Percentiles rank a stretch among this genome's conserved stretches.
phyloP scores from a whole-genome alignment of 2,113 vertebrate species.

The Gobio gobio region DNA sequence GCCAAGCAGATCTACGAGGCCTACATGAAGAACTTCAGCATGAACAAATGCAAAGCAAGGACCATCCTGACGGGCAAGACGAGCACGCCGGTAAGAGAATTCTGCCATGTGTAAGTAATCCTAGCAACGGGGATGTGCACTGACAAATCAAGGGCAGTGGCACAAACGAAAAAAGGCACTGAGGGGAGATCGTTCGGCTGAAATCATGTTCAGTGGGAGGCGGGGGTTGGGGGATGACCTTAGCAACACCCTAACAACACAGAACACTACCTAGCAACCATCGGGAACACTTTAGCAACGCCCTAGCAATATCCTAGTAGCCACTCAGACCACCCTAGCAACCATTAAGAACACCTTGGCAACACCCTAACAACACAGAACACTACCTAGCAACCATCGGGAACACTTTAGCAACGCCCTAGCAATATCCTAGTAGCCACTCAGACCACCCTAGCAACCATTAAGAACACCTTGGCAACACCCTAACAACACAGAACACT shows the following conservation, averaged over 20 bases:
- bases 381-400: background rate
- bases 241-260: no score
- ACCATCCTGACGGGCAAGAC: conserved; percentile 94
- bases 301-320: no score
- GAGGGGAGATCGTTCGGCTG: no score
- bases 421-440: background rate
- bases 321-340: no score
- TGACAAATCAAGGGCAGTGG: no score
- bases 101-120: conserved; percentile 2
- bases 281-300: background rate
- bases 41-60: conserved; percentile 97
- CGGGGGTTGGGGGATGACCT: no score
- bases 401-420: background rate
- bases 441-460: no score
- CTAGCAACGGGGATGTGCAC: no score
- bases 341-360: no score
- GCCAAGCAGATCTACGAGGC: conserved; percentile 93
- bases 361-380: background rate
- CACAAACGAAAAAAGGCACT: no score
- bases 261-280: background rate
- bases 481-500: background rate
- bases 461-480: background rate
- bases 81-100: conserved; percentile 86
- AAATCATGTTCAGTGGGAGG: no score
- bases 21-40: conserved; percentile 97